These are phyloP conservation scores for Lamellibrachia satsuma DNA, from an alignment of 2,888 invertebrate species.

Conservation along the genomic window DNA sequence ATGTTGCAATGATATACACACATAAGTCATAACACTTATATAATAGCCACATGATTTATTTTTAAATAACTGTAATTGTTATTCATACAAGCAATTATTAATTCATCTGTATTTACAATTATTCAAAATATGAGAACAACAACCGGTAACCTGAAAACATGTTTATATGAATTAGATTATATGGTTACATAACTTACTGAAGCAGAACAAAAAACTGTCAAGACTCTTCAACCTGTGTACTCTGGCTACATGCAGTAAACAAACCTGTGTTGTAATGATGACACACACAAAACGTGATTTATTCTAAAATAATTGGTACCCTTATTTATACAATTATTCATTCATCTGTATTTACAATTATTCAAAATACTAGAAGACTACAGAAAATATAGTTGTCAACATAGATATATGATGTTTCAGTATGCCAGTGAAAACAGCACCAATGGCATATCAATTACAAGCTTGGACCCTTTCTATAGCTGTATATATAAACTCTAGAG, in stretches of 20 bases:
- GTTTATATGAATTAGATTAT: no score
- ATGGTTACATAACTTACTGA: no score
- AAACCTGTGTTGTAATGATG: background rate
- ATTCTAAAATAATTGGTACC: background rate
- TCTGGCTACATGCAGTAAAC: background rate
- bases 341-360: background rate
- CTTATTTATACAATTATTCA: conserved; percentile 3
- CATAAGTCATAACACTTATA: background rate
- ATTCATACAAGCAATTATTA: background rate
- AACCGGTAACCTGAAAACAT: no score
- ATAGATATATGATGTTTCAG: background rate
- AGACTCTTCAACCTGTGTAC: no score
- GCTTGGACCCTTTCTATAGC: background rate
- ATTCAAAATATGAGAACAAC: no score
- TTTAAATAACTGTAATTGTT: background rate
- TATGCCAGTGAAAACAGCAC: background rate
- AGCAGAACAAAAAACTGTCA: no score
- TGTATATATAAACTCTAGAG: background rate
- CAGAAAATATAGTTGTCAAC: background rate
- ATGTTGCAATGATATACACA: background rate
- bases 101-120: background rate
- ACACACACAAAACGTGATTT: background rate
- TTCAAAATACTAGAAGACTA: background rate
- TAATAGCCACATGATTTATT: conserved; percentile 5
- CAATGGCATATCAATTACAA: background rate